A percentile compares a stretch with the other conserved stretches of the same genome.
These are phyloP conservation scores for Emberiza fucata DNA, from an alignment of 2,113 vertebrate genomes.

Conservation along the genomic window DNA sequence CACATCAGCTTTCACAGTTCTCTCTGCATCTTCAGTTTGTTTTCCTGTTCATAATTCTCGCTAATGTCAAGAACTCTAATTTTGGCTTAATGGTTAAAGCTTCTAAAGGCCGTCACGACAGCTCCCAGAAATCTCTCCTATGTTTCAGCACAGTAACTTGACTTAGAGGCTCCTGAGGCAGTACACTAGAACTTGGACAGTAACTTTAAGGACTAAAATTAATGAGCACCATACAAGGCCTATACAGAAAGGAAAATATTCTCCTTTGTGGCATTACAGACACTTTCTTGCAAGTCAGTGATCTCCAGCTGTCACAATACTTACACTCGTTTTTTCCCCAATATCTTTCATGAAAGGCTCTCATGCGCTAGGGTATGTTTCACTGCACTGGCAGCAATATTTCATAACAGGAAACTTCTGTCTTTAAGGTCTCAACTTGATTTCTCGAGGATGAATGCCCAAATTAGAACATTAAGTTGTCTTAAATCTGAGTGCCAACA, in stretches of 20 bases:
- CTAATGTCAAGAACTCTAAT: not conserved
- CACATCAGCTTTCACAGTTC: not conserved
- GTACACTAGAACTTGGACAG: not conserved
- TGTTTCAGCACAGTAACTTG: not conserved
- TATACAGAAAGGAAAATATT: not conserved
- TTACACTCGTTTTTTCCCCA: not conserved
- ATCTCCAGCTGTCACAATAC: slow-evolving; percentile 11
- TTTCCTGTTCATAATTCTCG: not conserved
- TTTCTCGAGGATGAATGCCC: not conserved
- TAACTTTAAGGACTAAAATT: not conserved
- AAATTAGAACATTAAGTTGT: not conserved
- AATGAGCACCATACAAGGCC: not conserved
- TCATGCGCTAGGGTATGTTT: not conserved
- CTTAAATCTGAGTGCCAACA: not conserved
- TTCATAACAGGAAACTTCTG: not conserved
- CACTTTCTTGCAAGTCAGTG: not conserved
- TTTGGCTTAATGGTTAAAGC: not conserved
- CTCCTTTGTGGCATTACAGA: not conserved
- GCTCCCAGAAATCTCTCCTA: not conserved
- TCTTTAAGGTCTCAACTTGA: not conserved
- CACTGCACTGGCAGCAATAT: not conserved
- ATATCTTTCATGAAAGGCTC: not conserved
- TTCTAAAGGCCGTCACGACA: not conserved
- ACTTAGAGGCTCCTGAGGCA: not conserved
- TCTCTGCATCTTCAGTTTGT: not conserved